A percentile compares a stretch with the other conserved stretches of the same genome.
Evolutionary conservation across 2,113 vertebrate species (phyloP).

Genomic region (Helogale parvula): DNA sequence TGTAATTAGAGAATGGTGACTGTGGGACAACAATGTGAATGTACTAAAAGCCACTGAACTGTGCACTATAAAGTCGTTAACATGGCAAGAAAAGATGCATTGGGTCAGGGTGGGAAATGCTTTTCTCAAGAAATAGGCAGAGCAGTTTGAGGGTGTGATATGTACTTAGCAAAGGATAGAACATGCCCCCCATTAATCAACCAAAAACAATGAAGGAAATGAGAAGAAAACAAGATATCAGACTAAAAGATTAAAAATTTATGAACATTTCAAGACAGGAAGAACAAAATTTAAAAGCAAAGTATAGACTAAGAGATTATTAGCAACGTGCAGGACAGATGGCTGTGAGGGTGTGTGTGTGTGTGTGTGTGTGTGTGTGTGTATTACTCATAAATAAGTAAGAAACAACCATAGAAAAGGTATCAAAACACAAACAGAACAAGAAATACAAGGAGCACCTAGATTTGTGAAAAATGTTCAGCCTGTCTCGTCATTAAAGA

Average conservation of each 20-base stretch:
- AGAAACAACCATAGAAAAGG: background rate
- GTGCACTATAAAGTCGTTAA: background rate
- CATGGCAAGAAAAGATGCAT: background rate
- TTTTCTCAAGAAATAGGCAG: background rate
- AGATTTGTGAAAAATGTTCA: background rate
- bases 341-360: background rate
- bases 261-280: conserved; percentile 20
- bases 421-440: conserved; percentile 1
- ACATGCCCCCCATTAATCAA: background rate
- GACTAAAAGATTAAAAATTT: background rate
- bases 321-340: background rate
- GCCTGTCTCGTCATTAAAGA: background rate
- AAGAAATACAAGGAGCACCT: background rate
- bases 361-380: background rate
- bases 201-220: background rate
- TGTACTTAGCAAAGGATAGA: background rate
- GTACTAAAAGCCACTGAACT: background rate
- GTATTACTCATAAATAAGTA: background rate
- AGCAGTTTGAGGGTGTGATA: background rate
- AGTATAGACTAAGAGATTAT: background rate
- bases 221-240: background rate
- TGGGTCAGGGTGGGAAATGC: background rate
- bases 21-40: background rate
- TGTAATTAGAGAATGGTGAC: background rate
- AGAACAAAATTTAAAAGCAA: conserved; percentile 20